These are phyloP conservation scores for Pachypeltis micranthus DNA, from an alignment of 1,140 invertebrate genomes.

Conservation along the genomic window DNA sequence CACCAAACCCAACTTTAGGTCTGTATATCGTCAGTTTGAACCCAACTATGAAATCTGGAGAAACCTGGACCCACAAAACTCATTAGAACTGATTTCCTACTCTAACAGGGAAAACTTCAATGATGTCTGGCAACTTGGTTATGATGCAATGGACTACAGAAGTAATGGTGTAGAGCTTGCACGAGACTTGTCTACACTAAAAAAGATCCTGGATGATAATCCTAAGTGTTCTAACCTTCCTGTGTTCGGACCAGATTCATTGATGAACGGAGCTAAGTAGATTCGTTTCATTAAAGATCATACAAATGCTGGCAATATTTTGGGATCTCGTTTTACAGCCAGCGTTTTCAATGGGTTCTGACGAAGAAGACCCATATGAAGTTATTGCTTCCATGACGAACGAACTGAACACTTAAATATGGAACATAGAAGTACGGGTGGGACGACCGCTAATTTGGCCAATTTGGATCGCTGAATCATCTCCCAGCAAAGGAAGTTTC, in stretches of 20 bases:
- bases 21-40: constrained; percentile 32
- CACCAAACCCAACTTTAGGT: no score
- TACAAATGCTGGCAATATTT: constrained; percentile 37
- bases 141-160: no score
- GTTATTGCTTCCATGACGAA: constrained; percentile 30
- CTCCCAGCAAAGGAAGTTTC: constrained; percentile 33
- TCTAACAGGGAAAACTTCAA: constrained; percentile 43
- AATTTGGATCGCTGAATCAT: constrained; percentile 38
- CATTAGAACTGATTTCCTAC: constrained; percentile 41
- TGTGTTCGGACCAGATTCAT: constrained; percentile 35
- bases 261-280: constrained; percentile 33
- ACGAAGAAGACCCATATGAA: constrained; percentile 20
- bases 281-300: constrained; percentile 44
- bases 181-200: constrained; percentile 41
- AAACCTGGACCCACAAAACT: constrained; percentile 40
- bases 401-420: constrained; percentile 28
- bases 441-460: constrained; percentile 26
- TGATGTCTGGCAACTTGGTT: constrained; percentile 50
- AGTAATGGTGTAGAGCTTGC: constrained; percentile 33
- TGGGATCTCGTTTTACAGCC: constrained; percentile 50
- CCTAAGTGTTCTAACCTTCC: constrained; percentile 34
- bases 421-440: constrained; percentile 30
- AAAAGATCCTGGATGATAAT: constrained; percentile 44
- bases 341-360: constrained; percentile 27
- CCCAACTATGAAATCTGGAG: constrained; percentile 8